Percentiles rank a stretch among this genome's conserved stretches.
These are phyloP conservation scores for Diplolepis rosae DNA, from an alignment of 2,888 invertebrate species.

Conservation along the genomic window DNA sequence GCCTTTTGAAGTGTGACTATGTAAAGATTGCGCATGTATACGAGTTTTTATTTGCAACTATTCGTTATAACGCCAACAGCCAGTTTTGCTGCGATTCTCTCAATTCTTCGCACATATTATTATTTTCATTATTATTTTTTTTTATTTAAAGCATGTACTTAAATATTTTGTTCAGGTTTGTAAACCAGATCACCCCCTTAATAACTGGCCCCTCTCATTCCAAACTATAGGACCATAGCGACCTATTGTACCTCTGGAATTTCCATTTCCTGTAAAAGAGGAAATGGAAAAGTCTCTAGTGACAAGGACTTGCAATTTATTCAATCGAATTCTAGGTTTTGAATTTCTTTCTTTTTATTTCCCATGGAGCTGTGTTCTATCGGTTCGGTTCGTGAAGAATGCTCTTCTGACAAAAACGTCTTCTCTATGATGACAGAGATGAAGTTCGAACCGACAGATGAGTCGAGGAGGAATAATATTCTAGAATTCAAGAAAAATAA, in stretches of 20 bases:
- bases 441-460: neutral
- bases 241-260: slow-evolving; percentile 36
- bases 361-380: neutral
- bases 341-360: slow-evolving; percentile 33
- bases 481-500: neutral
- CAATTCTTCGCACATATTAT: too few species aligned
- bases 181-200: neutral
- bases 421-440: neutral
- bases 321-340: slow-evolving; percentile 48
- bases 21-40: too few species aligned
- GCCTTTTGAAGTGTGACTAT: too few species aligned
- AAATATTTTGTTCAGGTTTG: too few species aligned
- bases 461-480: neutral
- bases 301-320: slow-evolving; percentile 53
- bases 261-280: slow-evolving; percentile 56
- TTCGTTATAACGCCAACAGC: too few species aligned
- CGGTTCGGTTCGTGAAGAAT: neutral
- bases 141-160: too few species aligned
- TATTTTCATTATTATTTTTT: too few species aligned
- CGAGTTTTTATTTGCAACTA: too few species aligned
- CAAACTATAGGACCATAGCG: neutral
- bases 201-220: neutral
- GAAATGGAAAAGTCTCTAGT: slow-evolving; percentile 60
- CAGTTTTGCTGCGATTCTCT: too few species aligned
- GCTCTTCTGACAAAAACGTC: neutral